phyloP scores from a whole-genome alignment of 2,113 vertebrate genomes.

The Gasterosteus nipponicus region DNA sequence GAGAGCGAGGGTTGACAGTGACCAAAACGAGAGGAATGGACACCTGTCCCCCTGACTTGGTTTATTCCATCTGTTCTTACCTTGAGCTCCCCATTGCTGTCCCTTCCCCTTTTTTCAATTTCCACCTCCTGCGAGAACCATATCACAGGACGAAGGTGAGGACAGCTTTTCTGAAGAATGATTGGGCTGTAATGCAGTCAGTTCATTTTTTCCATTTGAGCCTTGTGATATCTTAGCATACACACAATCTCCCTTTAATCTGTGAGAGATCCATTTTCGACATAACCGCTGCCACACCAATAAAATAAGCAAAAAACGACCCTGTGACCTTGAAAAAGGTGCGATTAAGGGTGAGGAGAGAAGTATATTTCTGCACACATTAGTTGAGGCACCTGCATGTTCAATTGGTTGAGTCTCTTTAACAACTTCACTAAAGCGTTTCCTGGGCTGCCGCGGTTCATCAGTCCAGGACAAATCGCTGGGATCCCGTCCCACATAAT shows the following conservation, averaged over 20 bases:
- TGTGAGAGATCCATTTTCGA: neutral
- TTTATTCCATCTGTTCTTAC: conserved; percentile 58
- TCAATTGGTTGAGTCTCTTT: neutral
- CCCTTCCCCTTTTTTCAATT: conserved; percentile 29
- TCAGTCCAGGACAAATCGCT: neutral
- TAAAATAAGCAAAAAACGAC: conserved; percentile 20
- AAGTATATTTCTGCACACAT: conserved; percentile 5
- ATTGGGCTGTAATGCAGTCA: conserved; percentile 40
- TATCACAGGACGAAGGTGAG: conserved; percentile 25
- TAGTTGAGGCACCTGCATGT: neutral
- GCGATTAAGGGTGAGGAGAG: neutral
- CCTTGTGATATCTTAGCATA: conserved; percentile 7
- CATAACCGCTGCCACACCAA: neutral
- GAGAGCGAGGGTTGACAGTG: conserved; percentile 16
- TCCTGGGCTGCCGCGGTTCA: neutral
- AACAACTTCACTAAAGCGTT: neutral
- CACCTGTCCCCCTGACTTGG: conserved; percentile 52
- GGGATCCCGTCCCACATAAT: neutral
- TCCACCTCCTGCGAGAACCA: conserved; percentile 1
- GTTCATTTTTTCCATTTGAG: conserved; percentile 22
- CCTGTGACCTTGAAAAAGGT: conserved; percentile 11
- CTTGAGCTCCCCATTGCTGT: conserved; percentile 43
- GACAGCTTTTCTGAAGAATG: conserved; percentile 33
- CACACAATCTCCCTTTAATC: conserved; percentile 33
- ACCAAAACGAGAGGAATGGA: conserved; percentile 50